Base-by-base conservation (phyloP, 23 tunicate species). In the Oikopleura dioica region DNA sequence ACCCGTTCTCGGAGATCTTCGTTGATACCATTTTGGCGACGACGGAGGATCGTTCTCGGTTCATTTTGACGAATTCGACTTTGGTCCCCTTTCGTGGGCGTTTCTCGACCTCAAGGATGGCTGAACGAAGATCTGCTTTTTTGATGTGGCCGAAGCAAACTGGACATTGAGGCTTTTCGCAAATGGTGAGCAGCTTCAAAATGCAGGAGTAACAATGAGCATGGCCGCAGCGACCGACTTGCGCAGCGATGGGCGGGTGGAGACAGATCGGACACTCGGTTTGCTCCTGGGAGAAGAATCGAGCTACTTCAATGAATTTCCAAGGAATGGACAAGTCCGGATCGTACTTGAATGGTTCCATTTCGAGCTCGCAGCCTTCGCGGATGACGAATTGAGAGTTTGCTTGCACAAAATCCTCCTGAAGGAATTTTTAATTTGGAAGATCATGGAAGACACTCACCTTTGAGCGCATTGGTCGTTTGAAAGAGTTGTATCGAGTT, bases 161-260 rank as follows among this genome's bases (percentile, higher is more conserved):
- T 1, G 96, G 96, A 75, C 96, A 89, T 59, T 79, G 37, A 23
- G 58, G 29, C 36, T 79, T 81, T 30, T 77, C 81, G n/a, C 83
- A 87, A 55, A 81, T 78, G 1, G 89, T 83, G 21, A 89, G 80
- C 68, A 84, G 82, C 33, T 80, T 86, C 63, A 89, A 59, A 59
- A 89, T 84, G 76, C 96, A 89, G 5, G 96, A 83, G 86, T 86
- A 84, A 78, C 96, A 89, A 50, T 76, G 82, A 12, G 79, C 78
- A 69, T 89, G 96, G 0, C 96, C 96, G 78, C 96, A 89, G 44
- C 80, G 79, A 0, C 89, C 84, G 5, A 89, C 79, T 30, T 76
- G 59, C 2, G 89, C 83, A 50, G 82, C 86, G 72, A 67, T 34
- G 34, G 87, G 84, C 2, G 80, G 78, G 35, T 68, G 35, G 76